phyloP scores from a whole-genome alignment of 2,888 invertebrate genomes.

The Frankliniella fusca region DNA sequence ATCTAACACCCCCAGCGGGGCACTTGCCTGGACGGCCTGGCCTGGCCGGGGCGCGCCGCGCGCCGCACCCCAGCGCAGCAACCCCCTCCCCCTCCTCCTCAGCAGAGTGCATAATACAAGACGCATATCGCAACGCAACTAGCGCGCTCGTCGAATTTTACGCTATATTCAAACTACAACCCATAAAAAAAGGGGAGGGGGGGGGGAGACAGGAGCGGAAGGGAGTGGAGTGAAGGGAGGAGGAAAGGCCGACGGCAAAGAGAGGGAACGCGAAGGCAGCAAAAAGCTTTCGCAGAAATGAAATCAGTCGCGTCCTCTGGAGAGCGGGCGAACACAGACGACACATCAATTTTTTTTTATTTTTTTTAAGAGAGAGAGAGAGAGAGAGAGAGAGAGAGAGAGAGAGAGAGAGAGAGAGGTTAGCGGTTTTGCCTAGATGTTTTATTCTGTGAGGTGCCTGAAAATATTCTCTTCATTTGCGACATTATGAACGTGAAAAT shows the following conservation, averaged over 20 bases:
- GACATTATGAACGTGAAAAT: too few relatives aligned
- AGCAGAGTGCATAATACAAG: background rate
- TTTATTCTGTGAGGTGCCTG: too few relatives aligned
- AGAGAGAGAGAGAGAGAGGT: background rate
- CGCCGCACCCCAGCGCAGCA: too few relatives aligned
- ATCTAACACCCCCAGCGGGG: conserved; percentile 8
- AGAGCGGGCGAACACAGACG: too few relatives aligned
- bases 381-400: background rate
- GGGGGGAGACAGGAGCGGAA: background rate
- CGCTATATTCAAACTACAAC: background rate
- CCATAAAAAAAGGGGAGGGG: background rate
- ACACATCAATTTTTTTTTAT: too few relatives aligned
- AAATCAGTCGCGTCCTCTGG: too few relatives aligned
- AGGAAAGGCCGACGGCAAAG: background rate
- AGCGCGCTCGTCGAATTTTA: background rate
- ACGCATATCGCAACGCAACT: background rate
- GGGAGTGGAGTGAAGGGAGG: background rate
- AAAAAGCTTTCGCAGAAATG: too few relatives aligned
- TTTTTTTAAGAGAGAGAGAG: background rate
- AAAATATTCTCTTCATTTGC: too few relatives aligned
- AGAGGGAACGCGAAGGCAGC: background rate
- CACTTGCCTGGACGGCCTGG: conserved; percentile 5
- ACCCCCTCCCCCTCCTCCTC: too few relatives aligned
- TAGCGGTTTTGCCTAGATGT: too few relatives aligned
- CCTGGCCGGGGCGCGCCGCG: background rate